phyloP scores from a whole-genome alignment of 64 coral and sea anemone genomes.

The Anthopleura sola region DNA sequence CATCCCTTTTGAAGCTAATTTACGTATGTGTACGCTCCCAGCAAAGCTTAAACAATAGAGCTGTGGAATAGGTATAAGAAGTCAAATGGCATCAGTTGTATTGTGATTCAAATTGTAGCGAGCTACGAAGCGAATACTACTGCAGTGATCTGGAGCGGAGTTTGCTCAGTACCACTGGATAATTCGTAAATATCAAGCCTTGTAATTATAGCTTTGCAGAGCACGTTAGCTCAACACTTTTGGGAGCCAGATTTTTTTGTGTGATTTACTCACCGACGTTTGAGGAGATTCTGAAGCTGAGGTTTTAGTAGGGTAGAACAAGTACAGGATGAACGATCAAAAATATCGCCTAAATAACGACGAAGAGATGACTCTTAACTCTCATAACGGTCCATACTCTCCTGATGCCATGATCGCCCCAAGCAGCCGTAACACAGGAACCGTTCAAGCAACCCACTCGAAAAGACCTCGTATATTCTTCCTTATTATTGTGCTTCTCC shows the following conservation, averaged over 20 bases:
- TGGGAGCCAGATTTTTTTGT: neutral
- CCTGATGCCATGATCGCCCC: neutral
- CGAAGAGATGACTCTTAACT: neutral
- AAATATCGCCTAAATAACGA: neutral
- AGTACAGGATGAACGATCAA: neutral
- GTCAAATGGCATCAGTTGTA: neutral
- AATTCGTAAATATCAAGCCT: neutral
- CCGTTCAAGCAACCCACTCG: neutral
- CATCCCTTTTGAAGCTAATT: neutral
- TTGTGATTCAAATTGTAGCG: constrained; percentile 5
- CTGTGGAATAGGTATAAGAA: neutral
- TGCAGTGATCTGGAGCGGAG: neutral
- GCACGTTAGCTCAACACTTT: neutral
- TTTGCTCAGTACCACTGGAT: neutral
- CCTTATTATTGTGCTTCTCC: constrained; percentile 6
- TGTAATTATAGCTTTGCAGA: neutral
- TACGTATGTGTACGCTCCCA: neutral
- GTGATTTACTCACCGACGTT: neutral
- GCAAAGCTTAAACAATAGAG: constrained; percentile 12
- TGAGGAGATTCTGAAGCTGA: neutral
- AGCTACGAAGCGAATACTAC: neutral
- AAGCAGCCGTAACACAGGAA: neutral
- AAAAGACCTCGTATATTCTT: neutral
- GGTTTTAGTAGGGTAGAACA: neutral
- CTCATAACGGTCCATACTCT: neutral